Percentiles rank a stretch among this genome's conserved stretches.
These are phyloP conservation scores for Trachemys scripta DNA, from an alignment of 2,113 vertebrate species.

Conservation along the genomic window DNA sequence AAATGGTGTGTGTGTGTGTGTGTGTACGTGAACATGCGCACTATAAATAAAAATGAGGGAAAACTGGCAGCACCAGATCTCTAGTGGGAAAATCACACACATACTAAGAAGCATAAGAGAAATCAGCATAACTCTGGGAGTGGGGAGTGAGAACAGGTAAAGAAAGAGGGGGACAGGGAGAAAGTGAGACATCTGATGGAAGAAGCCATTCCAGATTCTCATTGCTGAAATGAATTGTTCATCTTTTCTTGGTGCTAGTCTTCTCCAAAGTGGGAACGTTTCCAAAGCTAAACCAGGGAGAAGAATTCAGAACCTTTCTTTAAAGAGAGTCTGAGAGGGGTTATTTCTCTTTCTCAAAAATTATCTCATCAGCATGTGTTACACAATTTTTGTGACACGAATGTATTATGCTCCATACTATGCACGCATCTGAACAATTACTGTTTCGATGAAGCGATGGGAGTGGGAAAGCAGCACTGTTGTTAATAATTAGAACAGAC, in stretches of 20 bases:
- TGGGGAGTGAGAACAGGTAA: not conserved
- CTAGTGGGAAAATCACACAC: not conserved
- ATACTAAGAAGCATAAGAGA: not conserved
- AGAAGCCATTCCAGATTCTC: not conserved
- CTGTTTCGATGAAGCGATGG: not conserved
- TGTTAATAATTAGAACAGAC: not conserved
- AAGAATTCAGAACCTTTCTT: not conserved
- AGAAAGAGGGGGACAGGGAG: not conserved
- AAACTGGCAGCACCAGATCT: not conserved
- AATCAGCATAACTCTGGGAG: not conserved
- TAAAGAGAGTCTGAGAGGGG: not conserved
- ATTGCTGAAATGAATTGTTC: not conserved
- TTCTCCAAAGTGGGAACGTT: not conserved
- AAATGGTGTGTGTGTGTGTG: not conserved
- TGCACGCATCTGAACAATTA: not conserved
- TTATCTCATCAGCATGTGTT: not conserved
- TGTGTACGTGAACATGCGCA: not conserved
- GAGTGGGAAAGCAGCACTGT: not conserved
- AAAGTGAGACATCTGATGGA: not conserved
- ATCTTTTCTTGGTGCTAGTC: not conserved
- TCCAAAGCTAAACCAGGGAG: not conserved
- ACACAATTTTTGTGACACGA: not conserved
- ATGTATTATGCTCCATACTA: not conserved
- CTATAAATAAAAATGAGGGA: not conserved
- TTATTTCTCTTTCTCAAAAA: not conserved